Percentiles rank a stretch among this genome's conserved stretches.
Evolutionary conservation across 2,113 vertebrate species (phyloP).

Genomic region (Platycercus adscitus): DNA sequence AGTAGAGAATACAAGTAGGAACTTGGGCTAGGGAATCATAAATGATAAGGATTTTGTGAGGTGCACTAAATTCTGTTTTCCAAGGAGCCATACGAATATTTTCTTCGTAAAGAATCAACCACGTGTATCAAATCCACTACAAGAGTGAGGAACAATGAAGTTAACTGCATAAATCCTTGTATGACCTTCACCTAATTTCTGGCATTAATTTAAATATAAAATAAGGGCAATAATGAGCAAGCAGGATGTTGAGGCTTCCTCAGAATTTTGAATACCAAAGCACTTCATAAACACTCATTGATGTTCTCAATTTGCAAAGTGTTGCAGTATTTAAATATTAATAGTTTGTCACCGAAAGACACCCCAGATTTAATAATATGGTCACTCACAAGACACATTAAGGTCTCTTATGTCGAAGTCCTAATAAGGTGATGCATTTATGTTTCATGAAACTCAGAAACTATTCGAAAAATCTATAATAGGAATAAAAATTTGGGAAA

Average conservation of each 20-base stretch:
- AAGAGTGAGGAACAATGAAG: neutral
- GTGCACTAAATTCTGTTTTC: neutral
- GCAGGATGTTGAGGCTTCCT: conserved; percentile 54
- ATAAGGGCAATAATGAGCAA: conserved; percentile 42
- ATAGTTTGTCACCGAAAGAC: neutral
- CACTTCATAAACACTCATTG: conserved; percentile 37
- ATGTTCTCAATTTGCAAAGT: conserved; percentile 53
- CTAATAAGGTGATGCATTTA: neutral
- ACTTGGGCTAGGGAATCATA: neutral
- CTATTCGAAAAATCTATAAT: neutral
- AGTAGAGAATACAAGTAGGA: neutral
- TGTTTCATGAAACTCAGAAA: neutral
- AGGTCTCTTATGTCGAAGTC: neutral
- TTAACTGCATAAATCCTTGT: conserved; percentile 18
- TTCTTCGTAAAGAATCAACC: neutral
- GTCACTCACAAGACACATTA: neutral
- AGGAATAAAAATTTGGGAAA: neutral
- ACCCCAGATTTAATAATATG: conserved; percentile 5
- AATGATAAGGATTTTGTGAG: neutral
- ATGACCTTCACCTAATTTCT: conserved; percentile 62
- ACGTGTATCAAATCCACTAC: rapidly evolving
- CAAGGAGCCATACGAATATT: neutral
- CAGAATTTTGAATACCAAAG: conserved; percentile 46
- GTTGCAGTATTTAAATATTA: conserved; percentile 58
- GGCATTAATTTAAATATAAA: conserved; percentile 54